phyloP scores from a whole-genome alignment of 2,888 invertebrate species.

The Argyra leucocephala region DNA sequence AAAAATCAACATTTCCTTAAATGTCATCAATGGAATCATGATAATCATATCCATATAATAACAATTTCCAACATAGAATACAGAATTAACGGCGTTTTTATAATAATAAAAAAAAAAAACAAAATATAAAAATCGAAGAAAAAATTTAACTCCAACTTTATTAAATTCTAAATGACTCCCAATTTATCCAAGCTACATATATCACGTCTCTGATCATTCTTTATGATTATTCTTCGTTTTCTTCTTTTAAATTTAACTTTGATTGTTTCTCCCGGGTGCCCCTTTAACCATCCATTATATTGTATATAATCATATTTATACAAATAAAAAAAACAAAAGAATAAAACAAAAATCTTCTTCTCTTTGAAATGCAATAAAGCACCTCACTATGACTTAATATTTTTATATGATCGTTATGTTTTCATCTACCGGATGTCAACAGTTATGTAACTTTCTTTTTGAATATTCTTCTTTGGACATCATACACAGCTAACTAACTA shows the following conservation, averaged over 20 bases:
- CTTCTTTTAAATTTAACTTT: neutral
- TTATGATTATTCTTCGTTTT: neutral
- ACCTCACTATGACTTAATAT: neutral
- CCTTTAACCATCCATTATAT: too few relatives aligned
- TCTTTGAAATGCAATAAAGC: slow-evolving; percentile 1
- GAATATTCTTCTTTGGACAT: neutral
- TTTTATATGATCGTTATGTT: neutral
- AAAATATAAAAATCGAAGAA: too few relatives aligned
- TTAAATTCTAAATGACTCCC: too few relatives aligned
- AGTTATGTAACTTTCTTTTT: slow-evolving; percentile 7
- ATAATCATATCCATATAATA: neutral
- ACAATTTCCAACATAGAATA: neutral
- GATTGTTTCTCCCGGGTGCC: neutral
- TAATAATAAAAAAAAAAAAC: too few relatives aligned
- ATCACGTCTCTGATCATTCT: slow-evolving; percentile 3
- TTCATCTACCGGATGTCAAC: slow-evolving; percentile 8
- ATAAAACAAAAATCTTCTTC: neutral
- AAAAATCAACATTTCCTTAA: neutral
- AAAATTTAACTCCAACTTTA: too few relatives aligned
- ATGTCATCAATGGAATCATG: neutral
- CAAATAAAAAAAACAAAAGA: neutral
- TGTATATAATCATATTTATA: too few relatives aligned
- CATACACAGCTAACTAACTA: neutral
- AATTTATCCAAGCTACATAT: neutral
- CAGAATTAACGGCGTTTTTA: neutral